Evolutionary conservation across 2,113 vertebrate genomes (phyloP).

Genomic region (Crotalus helleri): DNA sequence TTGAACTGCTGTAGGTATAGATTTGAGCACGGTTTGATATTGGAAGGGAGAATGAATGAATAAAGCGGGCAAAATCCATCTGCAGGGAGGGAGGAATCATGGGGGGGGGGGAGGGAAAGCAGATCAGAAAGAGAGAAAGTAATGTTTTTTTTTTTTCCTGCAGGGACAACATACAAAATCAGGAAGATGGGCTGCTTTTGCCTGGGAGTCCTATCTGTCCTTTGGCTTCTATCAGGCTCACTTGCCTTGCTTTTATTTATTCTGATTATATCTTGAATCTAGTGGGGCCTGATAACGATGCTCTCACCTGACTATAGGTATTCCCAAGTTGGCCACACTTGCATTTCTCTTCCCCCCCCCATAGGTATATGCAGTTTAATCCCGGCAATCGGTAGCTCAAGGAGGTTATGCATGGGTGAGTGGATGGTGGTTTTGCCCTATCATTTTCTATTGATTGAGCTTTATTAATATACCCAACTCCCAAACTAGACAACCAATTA

Average conservation of each 20-base stretch:
- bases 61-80: neutral
- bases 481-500: neutral
- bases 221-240: neutral
- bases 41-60: neutral
- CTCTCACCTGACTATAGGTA: neutral
- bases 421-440: neutral
- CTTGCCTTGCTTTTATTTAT: neutral
- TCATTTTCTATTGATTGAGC: neutral
- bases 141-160: neutral
- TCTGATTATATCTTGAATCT: fast-evolving
- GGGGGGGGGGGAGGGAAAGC: neutral
- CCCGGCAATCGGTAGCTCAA: neutral
- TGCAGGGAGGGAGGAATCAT: neutral
- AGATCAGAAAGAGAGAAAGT: conserved; percentile 9
- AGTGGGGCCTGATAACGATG: neutral
- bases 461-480: neutral
- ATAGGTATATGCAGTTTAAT: neutral
- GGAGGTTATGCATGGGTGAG: neutral
- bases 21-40: neutral
- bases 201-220: neutral
- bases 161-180: neutral
- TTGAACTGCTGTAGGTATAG: neutral
- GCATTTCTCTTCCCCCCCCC: neutral
- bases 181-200: neutral
- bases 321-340: neutral